phyloP scores from a whole-genome alignment of 2,113 vertebrate species.

The Anarrhichthys ocellatus region DNA sequence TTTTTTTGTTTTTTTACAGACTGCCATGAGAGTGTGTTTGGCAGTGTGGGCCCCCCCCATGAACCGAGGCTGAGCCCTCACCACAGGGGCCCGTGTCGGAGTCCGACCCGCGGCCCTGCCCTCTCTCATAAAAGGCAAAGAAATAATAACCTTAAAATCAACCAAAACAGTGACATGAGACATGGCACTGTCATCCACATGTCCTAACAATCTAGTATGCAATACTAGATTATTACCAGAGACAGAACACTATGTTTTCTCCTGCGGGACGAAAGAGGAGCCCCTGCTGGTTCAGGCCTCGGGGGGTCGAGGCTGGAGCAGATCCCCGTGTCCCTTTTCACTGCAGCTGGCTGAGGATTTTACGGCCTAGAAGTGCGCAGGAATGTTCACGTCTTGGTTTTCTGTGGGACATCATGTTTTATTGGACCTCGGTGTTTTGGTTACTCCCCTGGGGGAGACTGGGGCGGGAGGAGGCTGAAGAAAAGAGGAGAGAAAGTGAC shows the following conservation, averaged over 20 bases:
- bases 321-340: slow-evolving; percentile 56
- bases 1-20: no score
- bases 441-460: slow-evolving; percentile 60
- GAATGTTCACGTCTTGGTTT: slow-evolving; percentile 75
- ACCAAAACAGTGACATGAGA: no score
- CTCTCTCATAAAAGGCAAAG: not conserved
- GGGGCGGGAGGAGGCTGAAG: slow-evolving; percentile 75
- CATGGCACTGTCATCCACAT: no score
- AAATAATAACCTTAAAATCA: not conserved
- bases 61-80: no score
- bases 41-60: no score
- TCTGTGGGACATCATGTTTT: slow-evolving; percentile 69
- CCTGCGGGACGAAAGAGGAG: slow-evolving; percentile 55
- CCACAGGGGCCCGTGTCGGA: no score
- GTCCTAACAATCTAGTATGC: not conserved
- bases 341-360: slow-evolving; percentile 63
- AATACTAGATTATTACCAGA: not conserved
- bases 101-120: not conserved
- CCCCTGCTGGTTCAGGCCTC: slow-evolving; percentile 34
- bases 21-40: no score
- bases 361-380: slow-evolving; percentile 49
- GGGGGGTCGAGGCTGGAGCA: slow-evolving; percentile 34
- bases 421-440: slow-evolving; percentile 70
- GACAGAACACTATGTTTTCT: slow-evolving; percentile 51
- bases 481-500: slow-evolving; percentile 60